Percentiles rank a stretch among this genome's conserved stretches.
These are phyloP conservation scores for Odocoileus virginianus DNA, from an alignment of 2,113 vertebrate species.

Conservation along the genomic window DNA sequence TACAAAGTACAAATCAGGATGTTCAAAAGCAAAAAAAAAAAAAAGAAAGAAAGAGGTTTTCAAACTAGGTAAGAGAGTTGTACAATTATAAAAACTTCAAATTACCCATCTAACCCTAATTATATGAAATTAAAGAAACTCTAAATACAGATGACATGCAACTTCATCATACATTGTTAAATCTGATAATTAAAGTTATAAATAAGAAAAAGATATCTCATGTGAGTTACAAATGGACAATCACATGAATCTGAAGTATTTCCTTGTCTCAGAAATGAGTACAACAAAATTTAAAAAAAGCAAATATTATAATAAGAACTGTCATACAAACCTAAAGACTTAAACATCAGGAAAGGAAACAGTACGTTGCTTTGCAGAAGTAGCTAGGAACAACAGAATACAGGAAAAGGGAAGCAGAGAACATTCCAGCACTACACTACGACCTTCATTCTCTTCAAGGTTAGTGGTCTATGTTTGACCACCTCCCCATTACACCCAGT, in stretches of 20 bases:
- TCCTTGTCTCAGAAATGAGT: constrained; percentile 2
- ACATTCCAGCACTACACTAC: background rate
- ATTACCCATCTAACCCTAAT: constrained; percentile 33
- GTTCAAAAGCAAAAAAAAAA: constrained; percentile 32
- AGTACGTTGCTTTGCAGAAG: background rate
- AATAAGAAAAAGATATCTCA: constrained; percentile 23
- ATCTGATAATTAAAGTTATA: constrained; percentile 39
- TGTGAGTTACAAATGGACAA: constrained; percentile 13
- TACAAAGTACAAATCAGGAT: constrained; percentile 31
- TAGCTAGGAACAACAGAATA: background rate
- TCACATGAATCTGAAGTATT: background rate
- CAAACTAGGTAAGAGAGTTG: constrained; percentile 41
- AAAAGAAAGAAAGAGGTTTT: background rate
- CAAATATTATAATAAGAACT: background rate
- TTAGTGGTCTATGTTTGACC: background rate
- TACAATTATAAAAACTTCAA: constrained; percentile 48
- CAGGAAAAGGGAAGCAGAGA: background rate
- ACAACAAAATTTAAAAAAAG: background rate
- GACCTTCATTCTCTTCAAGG: background rate
- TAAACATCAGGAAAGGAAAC: background rate
- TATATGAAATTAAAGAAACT: constrained; percentile 42
- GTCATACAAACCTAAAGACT: background rate
- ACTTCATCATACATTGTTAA: constrained; percentile 42
- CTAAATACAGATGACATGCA: constrained; percentile 50
- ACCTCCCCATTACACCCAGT: background rate